Evolutionary conservation across 2,113 vertebrate genomes (phyloP).

Genomic region (Scortum barcoo): DNA sequence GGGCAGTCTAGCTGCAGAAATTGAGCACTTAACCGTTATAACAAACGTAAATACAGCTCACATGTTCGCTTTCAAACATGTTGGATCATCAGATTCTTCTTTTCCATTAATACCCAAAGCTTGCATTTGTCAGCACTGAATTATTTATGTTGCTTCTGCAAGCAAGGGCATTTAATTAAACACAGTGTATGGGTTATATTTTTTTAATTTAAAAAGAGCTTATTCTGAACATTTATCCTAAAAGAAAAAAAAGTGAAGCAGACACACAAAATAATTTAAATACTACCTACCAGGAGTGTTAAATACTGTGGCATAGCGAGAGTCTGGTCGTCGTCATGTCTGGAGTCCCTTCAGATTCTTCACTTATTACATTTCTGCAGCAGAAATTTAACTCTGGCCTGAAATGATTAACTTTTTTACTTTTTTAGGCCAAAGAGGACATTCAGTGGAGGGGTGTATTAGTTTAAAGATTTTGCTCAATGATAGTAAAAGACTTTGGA

Average conservation of each 20-base stretch:
- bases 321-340: conserved; percentile 4
- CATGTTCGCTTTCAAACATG: not conserved
- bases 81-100: not conserved
- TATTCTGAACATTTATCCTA: not conserved
- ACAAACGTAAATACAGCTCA: not conserved
- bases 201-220: not conserved
- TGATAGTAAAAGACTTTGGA: conserved; percentile 14
- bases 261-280: not conserved
- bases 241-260: not conserved
- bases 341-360: conserved; percentile 17
- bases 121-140: not conserved
- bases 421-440: not conserved
- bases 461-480: conserved; percentile 8
- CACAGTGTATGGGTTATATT: not conserved
- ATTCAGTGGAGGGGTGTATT: not conserved
- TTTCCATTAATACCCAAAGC: not conserved
- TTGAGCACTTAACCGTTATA: not conserved
- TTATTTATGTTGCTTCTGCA: not conserved
- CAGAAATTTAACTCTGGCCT: conserved; percentile 31
- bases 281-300: conserved; percentile 64
- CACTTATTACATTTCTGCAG: conserved; percentile 24
- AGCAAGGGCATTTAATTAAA: not conserved
- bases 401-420: conserved; percentile 65
- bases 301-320: conserved; percentile 65
- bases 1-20: conserved; percentile 76